These are phyloP conservation scores for Paraplagusia blochii DNA, from an alignment of 2,113 vertebrate genomes.

Conservation along the genomic window DNA sequence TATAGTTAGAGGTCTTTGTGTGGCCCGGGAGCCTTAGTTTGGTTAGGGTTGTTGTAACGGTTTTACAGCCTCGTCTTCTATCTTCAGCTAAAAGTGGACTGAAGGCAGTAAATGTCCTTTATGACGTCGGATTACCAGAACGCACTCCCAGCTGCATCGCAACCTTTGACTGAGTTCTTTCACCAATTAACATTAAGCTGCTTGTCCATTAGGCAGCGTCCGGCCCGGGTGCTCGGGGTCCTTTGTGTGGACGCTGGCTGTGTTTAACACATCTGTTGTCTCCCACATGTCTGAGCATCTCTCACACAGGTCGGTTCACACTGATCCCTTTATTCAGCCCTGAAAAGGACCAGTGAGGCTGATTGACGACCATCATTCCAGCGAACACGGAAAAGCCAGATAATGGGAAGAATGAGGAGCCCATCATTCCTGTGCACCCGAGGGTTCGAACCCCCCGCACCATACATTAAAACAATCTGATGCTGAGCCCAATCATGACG, in stretches of 20 bases:
- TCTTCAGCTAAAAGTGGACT: conserved; percentile 30
- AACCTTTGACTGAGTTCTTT: conserved; percentile 52
- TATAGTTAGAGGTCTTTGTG: conserved; percentile 8
- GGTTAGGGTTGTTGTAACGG: conserved; percentile 23
- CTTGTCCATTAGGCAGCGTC: conserved; percentile 42
- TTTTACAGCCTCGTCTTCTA: conserved; percentile 28
- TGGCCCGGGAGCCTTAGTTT: conserved; percentile 16
- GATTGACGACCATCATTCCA: conserved; percentile 83
- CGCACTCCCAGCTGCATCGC: conserved; percentile 19
- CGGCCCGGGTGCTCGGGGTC: conserved; percentile 21
- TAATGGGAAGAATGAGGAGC: conserved; percentile 74
- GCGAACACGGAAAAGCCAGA: conserved; percentile 77
- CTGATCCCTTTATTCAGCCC: conserved; percentile 70
- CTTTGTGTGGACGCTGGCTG: conserved; percentile 45
- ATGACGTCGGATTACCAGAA: conserved; percentile 35
- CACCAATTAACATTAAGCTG: conserved; percentile 72
- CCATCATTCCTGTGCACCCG: conserved; percentile 55
- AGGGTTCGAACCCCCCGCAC: conserved; percentile 42
- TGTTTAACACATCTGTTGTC: conserved; percentile 82
- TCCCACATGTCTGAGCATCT: conserved; percentile 67
- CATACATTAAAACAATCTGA: conserved; percentile 71
- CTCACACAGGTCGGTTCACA: conserved; percentile 72
- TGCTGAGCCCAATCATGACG: conserved; percentile 57
- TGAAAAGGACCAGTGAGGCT: conserved; percentile 72
- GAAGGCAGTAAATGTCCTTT: conserved; percentile 38